A percentile compares a stretch with the other conserved stretches of the same genome.
These are phyloP conservation scores for Synergus gifuensis DNA, from an alignment of 2,888 invertebrate species.

Conservation along the genomic window DNA sequence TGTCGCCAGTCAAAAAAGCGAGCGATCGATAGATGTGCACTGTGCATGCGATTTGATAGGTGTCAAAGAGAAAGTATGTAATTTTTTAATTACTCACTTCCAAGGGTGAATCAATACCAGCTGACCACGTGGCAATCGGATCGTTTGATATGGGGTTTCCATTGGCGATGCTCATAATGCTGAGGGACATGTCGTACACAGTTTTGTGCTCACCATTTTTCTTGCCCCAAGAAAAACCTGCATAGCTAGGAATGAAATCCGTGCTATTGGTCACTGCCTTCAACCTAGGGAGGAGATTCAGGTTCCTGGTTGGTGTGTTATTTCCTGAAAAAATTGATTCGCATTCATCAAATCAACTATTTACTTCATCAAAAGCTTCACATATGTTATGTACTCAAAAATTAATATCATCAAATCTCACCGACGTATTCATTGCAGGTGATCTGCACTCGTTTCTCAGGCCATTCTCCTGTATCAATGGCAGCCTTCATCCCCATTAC, in stretches of 20 bases:
- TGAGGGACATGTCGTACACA: constrained; percentile 65
- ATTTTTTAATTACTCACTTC: constrained; percentile 69
- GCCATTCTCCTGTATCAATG: constrained; percentile 83
- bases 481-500: constrained; percentile 70
- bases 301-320: constrained; percentile 85
- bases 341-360: not conserved
- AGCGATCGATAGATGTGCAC: constrained; percentile 21
- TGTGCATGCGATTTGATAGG: constrained; percentile 13
- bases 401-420: not conserved
- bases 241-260: constrained; percentile 65
- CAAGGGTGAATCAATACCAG: constrained; percentile 85
- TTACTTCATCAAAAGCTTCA: not conserved
- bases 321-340: constrained; percentile 74
- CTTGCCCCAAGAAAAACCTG: constrained; percentile 65
- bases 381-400: not conserved
- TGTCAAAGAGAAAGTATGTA: constrained; percentile 3
- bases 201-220: constrained; percentile 70
- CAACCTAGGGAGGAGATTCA: constrained; percentile 80
- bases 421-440: constrained; percentile 89
- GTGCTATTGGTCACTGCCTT: constrained; percentile 50
- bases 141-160: constrained; percentile 86
- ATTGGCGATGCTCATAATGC: constrained; percentile 83
- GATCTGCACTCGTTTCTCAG: constrained; percentile 85
- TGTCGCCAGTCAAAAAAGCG: constrained; percentile 28
- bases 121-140: constrained; percentile 87